Base-by-base conservation (phyloP, 2,113 vertebrate species). In the Stegostoma tigrinum region DNA sequence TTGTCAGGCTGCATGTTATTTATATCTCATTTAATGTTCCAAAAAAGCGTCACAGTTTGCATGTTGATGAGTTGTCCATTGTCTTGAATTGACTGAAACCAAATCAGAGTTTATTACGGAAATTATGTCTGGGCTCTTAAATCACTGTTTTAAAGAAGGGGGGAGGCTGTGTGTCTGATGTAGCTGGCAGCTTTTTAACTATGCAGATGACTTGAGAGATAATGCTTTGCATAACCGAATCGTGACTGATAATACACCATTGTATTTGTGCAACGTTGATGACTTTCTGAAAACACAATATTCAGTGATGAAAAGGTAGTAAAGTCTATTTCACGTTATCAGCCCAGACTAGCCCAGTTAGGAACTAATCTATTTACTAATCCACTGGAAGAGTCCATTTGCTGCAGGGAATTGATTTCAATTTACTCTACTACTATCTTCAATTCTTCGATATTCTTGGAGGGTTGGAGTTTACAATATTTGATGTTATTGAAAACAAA, bases 381-480 rank as follows among this genome's bases (percentile, higher is more conserved):
- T 83, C 80, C 38, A 83, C 80, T 83, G 80, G 80, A 83, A 83
- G 80, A 83, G 19, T 83, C 80, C 38, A 83, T 42, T 83, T 83
- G 80, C 38, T 23, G 4, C 80, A 83, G 38, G 80, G 80, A 45
- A 38, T 17, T 83, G 80, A 83, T n/a, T 83, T 83, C 80, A 83
- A 83, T 42, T 83, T 83, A 80, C n/a, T 80, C n/a, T 42, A 42
- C 38, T 83, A 45, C 38, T 83, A 23, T 45, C 42, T 83, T 83
- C 42, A 83, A 19, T 42, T 42, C 1, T 21, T 83, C 15, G 19
- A 5, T 38, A 5, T 83, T 23, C 38, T 83, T 83, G 42, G 38
- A 83, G 38, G 38, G 15, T 42, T 42, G 80, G 38, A 83, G 42
- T 42, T 83, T 38, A 83, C 38, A 45, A 42, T 45, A 42, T 5